Evolutionary conservation across 2,797 vertebrate species (phyloP).

Genomic region (Tachyglossus aculeatus): DNA sequence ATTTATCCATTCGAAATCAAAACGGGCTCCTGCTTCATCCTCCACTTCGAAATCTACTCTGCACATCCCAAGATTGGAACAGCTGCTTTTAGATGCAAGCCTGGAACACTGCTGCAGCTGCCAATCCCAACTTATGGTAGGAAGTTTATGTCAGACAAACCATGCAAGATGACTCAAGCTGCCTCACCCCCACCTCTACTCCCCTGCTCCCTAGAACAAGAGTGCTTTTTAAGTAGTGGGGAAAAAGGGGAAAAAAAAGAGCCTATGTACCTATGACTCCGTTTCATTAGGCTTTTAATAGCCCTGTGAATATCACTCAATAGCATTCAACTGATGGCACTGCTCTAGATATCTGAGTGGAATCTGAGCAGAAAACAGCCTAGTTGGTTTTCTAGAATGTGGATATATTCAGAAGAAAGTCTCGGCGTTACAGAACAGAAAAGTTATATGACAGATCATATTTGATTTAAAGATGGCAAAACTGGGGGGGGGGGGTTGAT

Average conservation of each 20-base stretch:
- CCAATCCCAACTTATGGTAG: constrained; percentile 72
- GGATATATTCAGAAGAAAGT: neutral
- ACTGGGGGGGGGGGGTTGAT: no score
- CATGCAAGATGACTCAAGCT: constrained; percentile 72
- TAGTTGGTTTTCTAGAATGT: constrained; percentile 27
- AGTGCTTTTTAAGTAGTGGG: constrained; percentile 54
- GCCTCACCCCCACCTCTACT: constrained; percentile 68
- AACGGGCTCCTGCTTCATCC: constrained; percentile 9
- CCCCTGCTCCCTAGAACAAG: constrained; percentile 66
- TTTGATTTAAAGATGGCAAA: no score
- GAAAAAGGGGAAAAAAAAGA: constrained; percentile 52
- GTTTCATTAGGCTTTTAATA: constrained; percentile 52
- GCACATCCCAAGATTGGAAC: neutral
- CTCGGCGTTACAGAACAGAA: neutral
- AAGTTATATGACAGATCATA: no score
- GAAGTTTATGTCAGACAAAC: constrained; percentile 74
- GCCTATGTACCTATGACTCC: constrained; percentile 70
- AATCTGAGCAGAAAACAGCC: constrained; percentile 27
- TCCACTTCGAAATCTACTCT: constrained; percentile 23
- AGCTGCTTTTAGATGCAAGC: constrained; percentile 23
- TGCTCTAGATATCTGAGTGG: neutral
- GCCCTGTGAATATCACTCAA: constrained; percentile 45
- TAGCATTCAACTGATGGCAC: no score
- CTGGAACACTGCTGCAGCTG: constrained; percentile 34
- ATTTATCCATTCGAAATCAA: constrained; percentile 6